Evolutionary conservation across 2,113 vertebrate species (phyloP), one percentile per base, ranked within the genome.

Genomic region (Xenopus borealis): DNA sequence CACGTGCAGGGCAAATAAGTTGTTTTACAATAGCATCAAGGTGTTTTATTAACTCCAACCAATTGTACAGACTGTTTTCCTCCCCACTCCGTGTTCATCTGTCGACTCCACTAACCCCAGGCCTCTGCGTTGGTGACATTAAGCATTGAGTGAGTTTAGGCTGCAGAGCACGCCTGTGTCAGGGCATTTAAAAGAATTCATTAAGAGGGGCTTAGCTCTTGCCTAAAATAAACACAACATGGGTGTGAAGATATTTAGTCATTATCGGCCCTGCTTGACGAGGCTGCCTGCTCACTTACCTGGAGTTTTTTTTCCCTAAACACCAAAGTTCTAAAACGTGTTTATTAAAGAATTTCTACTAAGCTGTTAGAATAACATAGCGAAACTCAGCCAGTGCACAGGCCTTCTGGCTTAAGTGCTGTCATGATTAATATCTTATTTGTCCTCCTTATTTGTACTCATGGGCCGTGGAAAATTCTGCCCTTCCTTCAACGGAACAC

Each of bases 11-110:
- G 23, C 23, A 27, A 27, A 27, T 27, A 3, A 27, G 58, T 67
- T 53, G 30, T 18, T 74, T 74, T 67, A 74, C 63, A 74, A 74
- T 74, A 67, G 72, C 63, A 33, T 19, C 40, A 74, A 74, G 72
- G 72, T 74, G 72, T 74, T 74, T 74, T 74, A 74, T 74, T 74
- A 74, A 74, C 52, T 74, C 55, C 47, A 50, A 46, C 33, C 64
- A 27, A n/a, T 61, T 58, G 63, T 55, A 74, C 40, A 20, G 63
- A 55, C 17, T 44, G 19, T 53, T 1, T 23, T 23, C 19, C 47
- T 27, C 23, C 46, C 70, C 20, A 5, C 33, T 3, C n/a, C 14
- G 27, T 46, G 3, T 61, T 73, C 47, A 10, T 73, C 53, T 73
- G 72, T 67, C 72, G 66, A 33, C 63, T 67, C 45, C 64, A 46